phyloP scores from a whole-genome alignment of 1,140 invertebrate genomes.

The Ceratoteleas bidentatus region DNA sequence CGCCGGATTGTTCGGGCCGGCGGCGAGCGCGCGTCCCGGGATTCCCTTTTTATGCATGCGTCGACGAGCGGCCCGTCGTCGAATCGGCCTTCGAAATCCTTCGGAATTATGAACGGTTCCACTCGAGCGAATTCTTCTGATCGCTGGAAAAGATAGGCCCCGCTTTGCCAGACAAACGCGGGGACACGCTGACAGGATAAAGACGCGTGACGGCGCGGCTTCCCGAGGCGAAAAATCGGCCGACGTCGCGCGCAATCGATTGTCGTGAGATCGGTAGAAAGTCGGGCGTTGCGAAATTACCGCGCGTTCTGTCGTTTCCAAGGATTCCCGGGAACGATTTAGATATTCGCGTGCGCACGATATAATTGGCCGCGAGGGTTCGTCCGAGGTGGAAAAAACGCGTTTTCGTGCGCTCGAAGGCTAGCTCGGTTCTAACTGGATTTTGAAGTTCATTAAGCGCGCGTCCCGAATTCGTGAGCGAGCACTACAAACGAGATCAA shows the following conservation, averaged over 20 bases:
- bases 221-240: slow-evolving; percentile 25
- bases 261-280: slow-evolving; percentile 8
- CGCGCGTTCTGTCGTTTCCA: neutral
- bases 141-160: slow-evolving; percentile 44
- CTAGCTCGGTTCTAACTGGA: no score
- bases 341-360: no score
- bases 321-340: no score
- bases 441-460: no score
- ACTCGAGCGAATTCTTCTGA: slow-evolving; percentile 38
- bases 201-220: slow-evolving; percentile 48
- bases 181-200: slow-evolving; percentile 58
- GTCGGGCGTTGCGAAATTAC: slow-evolving; percentile 11
- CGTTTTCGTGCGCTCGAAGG: no score
- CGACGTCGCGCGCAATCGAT: slow-evolving; percentile 24
- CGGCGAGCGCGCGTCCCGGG: slow-evolving; percentile 38
- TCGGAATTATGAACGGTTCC: slow-evolving; percentile 57
- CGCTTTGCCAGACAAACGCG: slow-evolving; percentile 53
- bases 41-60: slow-evolving; percentile 59
- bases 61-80: slow-evolving; percentile 37
- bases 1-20: slow-evolving; percentile 46
- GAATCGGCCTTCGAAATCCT: slow-evolving; percentile 49
- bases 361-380: no score
- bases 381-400: no score
- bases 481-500: slow-evolving; percentile 61
- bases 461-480: slow-evolving; percentile 48